Evolutionary conservation across 2,888 invertebrate genomes (phyloP), one percentile per base, ranked within the genome.

Genomic region (Macrophya alboannulata): DNA sequence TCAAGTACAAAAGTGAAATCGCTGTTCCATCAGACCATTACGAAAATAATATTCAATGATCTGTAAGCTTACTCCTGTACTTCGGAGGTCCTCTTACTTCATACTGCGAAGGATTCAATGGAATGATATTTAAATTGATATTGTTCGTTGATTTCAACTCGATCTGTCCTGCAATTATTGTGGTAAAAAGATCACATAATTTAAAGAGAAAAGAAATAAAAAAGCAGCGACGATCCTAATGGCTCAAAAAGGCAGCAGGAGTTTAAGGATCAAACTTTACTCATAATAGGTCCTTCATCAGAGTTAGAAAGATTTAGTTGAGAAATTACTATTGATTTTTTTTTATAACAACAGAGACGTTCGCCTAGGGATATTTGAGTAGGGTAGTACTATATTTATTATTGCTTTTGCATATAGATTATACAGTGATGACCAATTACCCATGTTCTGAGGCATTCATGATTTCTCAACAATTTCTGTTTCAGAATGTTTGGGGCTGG

Each of bases 371-470:
- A 48, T 6, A 55, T 55, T 55, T 15, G 25, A 51, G 31, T 5
- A 17, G n/a, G 51, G 17, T 37, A 15, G 31, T 55, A 74, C 31
- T 74, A 17, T 74, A 17, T 31, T 51, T 51, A 25, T 55, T n/a
- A 55, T 77, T 45, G 17, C 10, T 55, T 8, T 77, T 17, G 51
- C 15, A 48, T 77, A 55, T 55, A 31, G 17, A 72, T 55, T 79
- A 81, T 43, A 74, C 51, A 45, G 37, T 85, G 59, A 86, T 31
- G 31, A 51, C 55, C 87, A 89, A 84, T 96, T 96, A 97, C 97
- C 97, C 97, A 95, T 97, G 96, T 95, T 97, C 97, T 90, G 97
- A 96, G 94, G 96, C 96, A 95, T 97, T 97, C 97, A 97, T 97
- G 92, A 89, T 93, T 91, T 92, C 89, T 91, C 90, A 89, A 88